Percentiles rank a stretch among this genome's conserved stretches.
Conservation (phyloP, 2,113 vertebrate genomes). For the Halichoerus grypus region DNA sequence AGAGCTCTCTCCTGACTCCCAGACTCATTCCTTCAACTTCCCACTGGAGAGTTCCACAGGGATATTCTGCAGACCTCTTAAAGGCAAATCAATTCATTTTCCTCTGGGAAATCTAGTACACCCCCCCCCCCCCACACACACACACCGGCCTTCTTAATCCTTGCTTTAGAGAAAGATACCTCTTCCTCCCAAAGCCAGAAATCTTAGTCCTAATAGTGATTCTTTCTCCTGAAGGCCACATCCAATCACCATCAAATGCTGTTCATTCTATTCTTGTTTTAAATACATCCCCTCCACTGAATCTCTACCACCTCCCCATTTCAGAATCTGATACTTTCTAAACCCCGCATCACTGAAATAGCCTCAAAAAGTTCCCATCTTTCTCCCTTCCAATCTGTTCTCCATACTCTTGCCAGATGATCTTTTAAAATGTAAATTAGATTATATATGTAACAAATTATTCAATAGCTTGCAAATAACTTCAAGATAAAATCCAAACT, state of each 20-base stretch:
- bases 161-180: not conserved
- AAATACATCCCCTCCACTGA: not conserved
- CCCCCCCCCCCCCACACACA: no score
- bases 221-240: not conserved
- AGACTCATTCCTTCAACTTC: not conserved
- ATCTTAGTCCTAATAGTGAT: not conserved
- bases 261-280: not conserved
- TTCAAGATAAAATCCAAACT: constrained; percentile 16
- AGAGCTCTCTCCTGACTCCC: not conserved
- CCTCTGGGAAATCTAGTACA: not conserved
- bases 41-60: not conserved
- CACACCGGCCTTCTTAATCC: not conserved
- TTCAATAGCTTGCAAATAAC: constrained; percentile 4
- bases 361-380: constrained; percentile 1
- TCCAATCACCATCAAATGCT: not conserved
- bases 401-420: not conserved
- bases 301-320: not conserved
- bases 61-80: not conserved
- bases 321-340: constrained; percentile 25
- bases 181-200: not conserved
- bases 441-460: constrained; percentile 22
- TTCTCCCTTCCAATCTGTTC: not conserved
- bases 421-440: constrained; percentile 36
- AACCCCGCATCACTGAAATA: not conserved
- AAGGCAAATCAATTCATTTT: not conserved